Evolutionary conservation across 1,140 invertebrate species (phyloP), one percentile per base, ranked within the genome.

Genomic region (Aleiodes sp.): DNA sequence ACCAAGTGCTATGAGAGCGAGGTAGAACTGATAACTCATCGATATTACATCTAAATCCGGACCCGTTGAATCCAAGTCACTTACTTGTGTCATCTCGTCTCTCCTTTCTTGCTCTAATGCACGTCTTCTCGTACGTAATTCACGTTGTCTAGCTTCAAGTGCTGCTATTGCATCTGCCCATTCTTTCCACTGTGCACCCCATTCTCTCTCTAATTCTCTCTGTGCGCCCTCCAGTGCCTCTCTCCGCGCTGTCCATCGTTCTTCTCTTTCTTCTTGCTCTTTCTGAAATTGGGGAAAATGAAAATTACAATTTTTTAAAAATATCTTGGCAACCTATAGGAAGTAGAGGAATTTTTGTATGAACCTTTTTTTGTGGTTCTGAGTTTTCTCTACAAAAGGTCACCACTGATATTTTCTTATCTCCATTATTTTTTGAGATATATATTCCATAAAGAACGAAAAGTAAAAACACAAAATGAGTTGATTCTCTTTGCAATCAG

Each of bases 41-140:
- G 80, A 79, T 70, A 84, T 82, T 79, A 84, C 78, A 72, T 81
- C 77, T 78, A 82, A 76, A 73, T 84, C 78, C 77, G 81, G 77
- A 69, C 80, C 76, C 73, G 78, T 75, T 76, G 81, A 75, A 76
- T 81, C 82, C 79, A 75, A 72, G 72, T 84, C 84, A 86, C 85
- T 86, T 86, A 86, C 85, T 86, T 86, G 85, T 72, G 83, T 86
- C 84, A 86, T 87, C 80, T 87, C 86, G 75, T 87, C 84, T 28
- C 87, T 83, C 10, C 86, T 80, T 35, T 88, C 86, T 81, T 84
- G 83, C 62, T 87, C 86, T 60, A 88, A 76, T 29, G 80, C 31
- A 29, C 85, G 80, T 16, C 83, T 78, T 21, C 86, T 77, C 29
- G 78, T 77, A 19, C 83, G 81, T n/a, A 88, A 71, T 67, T 88